Evolutionary conservation across 2,797 vertebrate species (phyloP), one percentile per base, ranked within the genome.

Genomic region (Hipposideros larvatus): DNA sequence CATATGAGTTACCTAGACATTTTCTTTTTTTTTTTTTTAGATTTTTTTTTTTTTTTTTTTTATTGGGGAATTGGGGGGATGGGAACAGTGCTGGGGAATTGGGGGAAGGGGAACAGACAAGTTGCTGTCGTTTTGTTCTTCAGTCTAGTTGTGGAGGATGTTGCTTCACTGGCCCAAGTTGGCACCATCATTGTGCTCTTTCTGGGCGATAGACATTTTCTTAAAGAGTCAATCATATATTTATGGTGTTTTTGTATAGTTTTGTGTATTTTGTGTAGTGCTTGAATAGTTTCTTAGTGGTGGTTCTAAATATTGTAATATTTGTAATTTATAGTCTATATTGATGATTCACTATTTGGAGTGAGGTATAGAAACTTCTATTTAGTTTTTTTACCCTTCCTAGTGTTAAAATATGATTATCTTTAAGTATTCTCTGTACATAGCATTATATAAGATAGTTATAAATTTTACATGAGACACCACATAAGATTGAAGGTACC

Each of bases 241-340:
- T 85, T 24, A 71, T 61, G 41, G 37, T 75, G 63, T 26, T 85
- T 71, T 79, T n/a, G 4, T 90, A 19, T 70, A 61, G 53, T 80
- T 77, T 77, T 84, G 31, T 91, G 13, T 68, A 48, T 41, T 84
- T 24, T 74, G 19, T 82, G 53, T 83, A 37, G 66, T 61, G 7
- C 41, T 89, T 90, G n/a, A 74, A 61, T 94, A 87, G 55, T 63
- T 75, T 82, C 48, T 87, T 70, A 87, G 78, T 92, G 66, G 57
- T 92, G 66, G 48, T 77, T 51, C n/a, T 80, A 91, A 22, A 68
- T 82, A 59, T 66, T 28, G 46, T 85, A 80, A 68, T 53, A 18
- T 66, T 86, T 90, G 46, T 87, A 93, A 75, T 34, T 90, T 75
- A 59, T 6, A 80, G 48, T 55, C 41, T 70, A 21, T 90, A 26